Evolutionary conservation across 2,888 invertebrate species (phyloP).

Genomic region (Synanthedon andrenaeformis): DNA sequence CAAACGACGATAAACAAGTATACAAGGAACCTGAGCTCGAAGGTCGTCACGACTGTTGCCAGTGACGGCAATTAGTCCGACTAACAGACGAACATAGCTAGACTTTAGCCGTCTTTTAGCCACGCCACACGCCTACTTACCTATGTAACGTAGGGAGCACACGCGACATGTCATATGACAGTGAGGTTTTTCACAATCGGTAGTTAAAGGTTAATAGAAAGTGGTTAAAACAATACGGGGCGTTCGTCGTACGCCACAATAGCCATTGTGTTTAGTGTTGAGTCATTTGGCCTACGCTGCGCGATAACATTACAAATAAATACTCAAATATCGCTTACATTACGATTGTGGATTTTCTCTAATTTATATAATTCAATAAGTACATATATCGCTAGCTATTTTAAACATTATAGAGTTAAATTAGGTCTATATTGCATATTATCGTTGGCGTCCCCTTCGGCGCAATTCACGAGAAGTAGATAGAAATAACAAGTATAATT

Average conservation of each 20-base stretch:
- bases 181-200: constrained; percentile 33
- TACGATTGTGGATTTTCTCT: too few species aligned
- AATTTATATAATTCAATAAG: too few species aligned
- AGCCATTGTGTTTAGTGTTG: constrained; percentile 34
- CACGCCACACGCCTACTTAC: too few species aligned
- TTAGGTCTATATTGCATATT: too few species aligned
- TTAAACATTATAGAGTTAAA: too few species aligned
- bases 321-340: not conserved
- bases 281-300: constrained; percentile 20
- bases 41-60: not conserved
- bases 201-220: constrained; percentile 52
- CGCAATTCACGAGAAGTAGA: too few species aligned
- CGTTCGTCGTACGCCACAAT: constrained; percentile 26
- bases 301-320: not conserved
- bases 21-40: not conserved
- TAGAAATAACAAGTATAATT: too few species aligned
- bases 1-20: not conserved
- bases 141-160: constrained; percentile 6
- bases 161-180: constrained; percentile 17
- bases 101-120: too few species aligned
- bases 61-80: not conserved
- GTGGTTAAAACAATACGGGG: constrained; percentile 40
- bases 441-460: too few species aligned
- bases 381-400: too few species aligned
- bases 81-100: not conserved